phyloP scores from a whole-genome alignment of 2,797 vertebrate genomes.

The Enteromius afrohamiltoni region DNA sequence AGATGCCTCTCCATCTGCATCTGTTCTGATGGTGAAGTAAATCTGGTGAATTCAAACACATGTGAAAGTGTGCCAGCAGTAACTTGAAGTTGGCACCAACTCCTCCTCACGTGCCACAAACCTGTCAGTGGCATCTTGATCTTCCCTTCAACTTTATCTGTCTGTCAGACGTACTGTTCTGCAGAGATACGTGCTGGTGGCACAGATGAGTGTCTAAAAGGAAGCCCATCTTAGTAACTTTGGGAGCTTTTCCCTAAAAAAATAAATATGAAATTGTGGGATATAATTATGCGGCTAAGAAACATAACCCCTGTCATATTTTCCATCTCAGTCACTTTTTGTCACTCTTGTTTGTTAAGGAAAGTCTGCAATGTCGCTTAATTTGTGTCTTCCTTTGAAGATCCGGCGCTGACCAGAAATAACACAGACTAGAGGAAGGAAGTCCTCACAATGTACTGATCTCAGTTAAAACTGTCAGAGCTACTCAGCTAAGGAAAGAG shows the following conservation, averaged over 20 bases:
- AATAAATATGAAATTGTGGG: background rate
- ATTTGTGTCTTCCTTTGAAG: conserved; percentile 37
- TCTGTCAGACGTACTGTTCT: background rate
- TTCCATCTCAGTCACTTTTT: background rate
- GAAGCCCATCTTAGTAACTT: background rate
- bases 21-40: conserved; percentile 13
- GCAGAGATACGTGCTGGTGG: background rate
- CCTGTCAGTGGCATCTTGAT: background rate
- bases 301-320: background rate
- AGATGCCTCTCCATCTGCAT: background rate
- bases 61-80: background rate
- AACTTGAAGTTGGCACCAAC: background rate
- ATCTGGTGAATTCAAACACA: background rate
- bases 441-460: conserved; percentile 34
- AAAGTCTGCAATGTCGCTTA: background rate
- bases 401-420: conserved; percentile 43
- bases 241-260: background rate
- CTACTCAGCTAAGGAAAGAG: background rate
- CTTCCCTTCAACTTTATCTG: background rate
- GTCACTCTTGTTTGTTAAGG: background rate
- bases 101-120: background rate
- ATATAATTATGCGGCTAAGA: background rate
- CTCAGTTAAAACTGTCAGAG: conserved; percentile 1
- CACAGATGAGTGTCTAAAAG: background rate
- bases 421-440: conserved; percentile 46